Percentiles rank a stretch among this genome's conserved stretches.
These are phyloP conservation scores for Bombyx mandarina DNA, from an alignment of 1,140 invertebrate genomes.

Conservation along the genomic window DNA sequence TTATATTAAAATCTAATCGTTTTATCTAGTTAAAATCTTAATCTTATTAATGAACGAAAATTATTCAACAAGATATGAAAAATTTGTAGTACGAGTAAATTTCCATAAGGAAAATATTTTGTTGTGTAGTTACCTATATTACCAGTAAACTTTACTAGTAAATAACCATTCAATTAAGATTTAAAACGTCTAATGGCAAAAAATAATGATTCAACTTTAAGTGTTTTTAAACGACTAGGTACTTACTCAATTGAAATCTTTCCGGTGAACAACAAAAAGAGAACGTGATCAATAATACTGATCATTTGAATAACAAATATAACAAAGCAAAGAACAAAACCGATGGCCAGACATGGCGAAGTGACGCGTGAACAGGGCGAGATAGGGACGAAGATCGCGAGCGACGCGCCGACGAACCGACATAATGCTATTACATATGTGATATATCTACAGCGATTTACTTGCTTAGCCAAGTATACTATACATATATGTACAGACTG, in stretches of 20 bases:
- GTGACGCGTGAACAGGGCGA: conserved; percentile 55
- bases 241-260: conserved; percentile 27
- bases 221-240: background rate
- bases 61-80: too few species aligned
- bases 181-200: too few species aligned
- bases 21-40: too few species aligned
- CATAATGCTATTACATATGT: conserved; percentile 59
- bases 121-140: too few species aligned
- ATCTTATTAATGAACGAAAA: too few species aligned
- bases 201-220: too few species aligned
- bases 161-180: too few species aligned
- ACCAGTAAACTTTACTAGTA: too few species aligned
- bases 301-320: conserved; percentile 59
- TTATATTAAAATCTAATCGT: too few species aligned
- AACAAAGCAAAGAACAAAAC: conserved; percentile 54
- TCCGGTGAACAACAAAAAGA: conserved; percentile 26
- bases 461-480: conserved; percentile 50
- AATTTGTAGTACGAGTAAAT: too few species aligned
- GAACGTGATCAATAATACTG: conserved; percentile 35
- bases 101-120: too few species aligned
- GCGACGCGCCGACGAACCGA: conserved; percentile 50
- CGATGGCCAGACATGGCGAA: conserved; percentile 49
- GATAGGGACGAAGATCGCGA: conserved; percentile 29
- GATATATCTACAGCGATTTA: conserved; percentile 45
- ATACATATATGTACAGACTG: conserved; percentile 38